phyloP scores from a whole-genome alignment of 2,113 vertebrate species.

The Anseranas semipalmata region DNA sequence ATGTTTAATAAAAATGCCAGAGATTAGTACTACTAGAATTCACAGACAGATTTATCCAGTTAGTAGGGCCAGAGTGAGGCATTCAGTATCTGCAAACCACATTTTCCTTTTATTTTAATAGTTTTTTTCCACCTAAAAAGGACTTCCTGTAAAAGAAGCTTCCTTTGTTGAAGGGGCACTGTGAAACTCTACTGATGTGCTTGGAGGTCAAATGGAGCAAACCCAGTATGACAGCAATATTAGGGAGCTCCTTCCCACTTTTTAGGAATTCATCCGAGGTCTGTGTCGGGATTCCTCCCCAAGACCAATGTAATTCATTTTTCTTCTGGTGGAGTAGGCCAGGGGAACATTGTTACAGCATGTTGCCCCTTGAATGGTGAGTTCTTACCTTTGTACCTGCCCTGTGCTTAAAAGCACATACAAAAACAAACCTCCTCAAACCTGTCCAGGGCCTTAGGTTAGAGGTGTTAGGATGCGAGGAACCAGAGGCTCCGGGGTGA shows the following conservation, averaged over 20 bases:
- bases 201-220: neutral
- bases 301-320: neutral
- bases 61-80: neutral
- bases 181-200: neutral
- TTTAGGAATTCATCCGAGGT: neutral
- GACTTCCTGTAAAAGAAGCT: neutral
- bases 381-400: neutral
- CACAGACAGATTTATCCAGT: neutral
- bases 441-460: neutral
- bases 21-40: neutral
- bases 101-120: neutral
- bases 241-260: neutral
- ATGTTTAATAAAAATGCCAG: neutral
- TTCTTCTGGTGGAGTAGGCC: neutral
- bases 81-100: neutral
- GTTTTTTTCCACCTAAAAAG: neutral
- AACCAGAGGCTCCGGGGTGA: neutral
- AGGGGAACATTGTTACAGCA: neutral
- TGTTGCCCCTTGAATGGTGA: rapidly evolving
- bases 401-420: neutral
- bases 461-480: neutral
- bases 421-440: neutral
- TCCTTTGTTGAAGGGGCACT: neutral
- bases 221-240: neutral
- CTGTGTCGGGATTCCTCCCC: neutral